Base-by-base conservation (phyloP, 2,888 invertebrate genomes). In the Pachymerium ferrugineum region DNA sequence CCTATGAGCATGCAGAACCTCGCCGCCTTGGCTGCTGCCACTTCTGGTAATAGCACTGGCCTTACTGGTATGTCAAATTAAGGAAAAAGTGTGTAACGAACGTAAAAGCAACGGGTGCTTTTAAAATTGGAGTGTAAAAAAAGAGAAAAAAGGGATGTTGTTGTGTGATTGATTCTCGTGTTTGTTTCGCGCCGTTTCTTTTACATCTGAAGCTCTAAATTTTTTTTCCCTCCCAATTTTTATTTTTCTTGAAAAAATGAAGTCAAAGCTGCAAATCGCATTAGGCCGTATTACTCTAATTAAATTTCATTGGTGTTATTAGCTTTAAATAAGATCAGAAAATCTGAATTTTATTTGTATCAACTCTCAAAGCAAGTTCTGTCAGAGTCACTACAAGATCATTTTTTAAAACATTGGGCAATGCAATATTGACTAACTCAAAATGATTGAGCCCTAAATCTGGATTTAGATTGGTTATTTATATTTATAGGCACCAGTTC, bases 1-100 rank as follows among this genome's bases (percentile, higher is more conserved):
- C 91, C 93, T 74, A 90, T 94, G 84, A 91, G 92, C 80, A 90
- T 94, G 86, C 94, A 94, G 87, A 94, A 94, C 85, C 85, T 95
- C 82, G 93, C 94, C 79, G 92, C 94, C 74, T 85, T 95, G 78
- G 93, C 94, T 74, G 91, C 91, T 70, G 91, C 92, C 87, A 89
- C 91, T 77, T 83, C 83, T 76, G 83, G 82, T 77, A 83, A 82
- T 76, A 82, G 81, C 77, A 78, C 79, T 81, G 86, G 82, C 84
- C 84, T 85, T 77, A 84, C 85, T 79, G 84, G 78, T 35, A 78
- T 86, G 76, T 84, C 86, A 76, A 84, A 85, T 76, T 84, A 84
- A 81, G 85, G 86, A 83, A 28, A 62, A 28, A 28, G 28, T 28
- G 22, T 1, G 25, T 25, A 25, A 25, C 25, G 22, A 54, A 54